Evolutionary conservation across 2,888 invertebrate species (phyloP).

Genomic region (Scelioninae gen. 1): DNA sequence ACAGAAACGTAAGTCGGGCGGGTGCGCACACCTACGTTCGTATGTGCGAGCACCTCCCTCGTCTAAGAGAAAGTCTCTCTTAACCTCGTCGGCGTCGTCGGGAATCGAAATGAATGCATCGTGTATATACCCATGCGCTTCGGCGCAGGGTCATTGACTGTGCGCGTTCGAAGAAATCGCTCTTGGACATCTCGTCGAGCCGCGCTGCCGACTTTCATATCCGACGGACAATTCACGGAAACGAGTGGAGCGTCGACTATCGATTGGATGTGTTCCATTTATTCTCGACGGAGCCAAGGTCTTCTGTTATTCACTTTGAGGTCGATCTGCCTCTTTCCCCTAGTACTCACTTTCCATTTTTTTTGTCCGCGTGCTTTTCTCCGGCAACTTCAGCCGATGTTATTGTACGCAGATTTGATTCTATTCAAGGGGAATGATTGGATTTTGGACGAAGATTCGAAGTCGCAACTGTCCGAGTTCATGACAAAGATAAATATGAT

Average conservation of each 20-base stretch:
- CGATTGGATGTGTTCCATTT: constrained; percentile 69
- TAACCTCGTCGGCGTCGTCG: constrained; percentile 61
- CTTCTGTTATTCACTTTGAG: constrained; percentile 60
- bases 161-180: constrained; percentile 67
- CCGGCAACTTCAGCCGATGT: constrained; percentile 1
- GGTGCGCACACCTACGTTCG: constrained; percentile 42
- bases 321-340: constrained; percentile 47
- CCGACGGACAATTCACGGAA: constrained; percentile 67
- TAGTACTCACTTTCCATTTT: constrained; percentile 48
- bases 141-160: constrained; percentile 68
- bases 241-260: constrained; percentile 61
- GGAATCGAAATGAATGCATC: constrained; percentile 70
- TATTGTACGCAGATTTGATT: constrained; percentile 34
- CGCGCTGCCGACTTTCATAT: constrained; percentile 65
- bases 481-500: no score
- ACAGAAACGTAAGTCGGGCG: constrained; percentile 48
- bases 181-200: constrained; percentile 64
- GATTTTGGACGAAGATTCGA: constrained; percentile 12
- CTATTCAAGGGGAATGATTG: constrained; percentile 25
- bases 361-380: constrained; percentile 38
- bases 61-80: constrained; percentile 41
- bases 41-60: neutral
- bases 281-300: constrained; percentile 67
- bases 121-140: constrained; percentile 58
- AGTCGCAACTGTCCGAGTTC: constrained; percentile 2